These are phyloP conservation scores for Falco berigora DNA, from an alignment of 2,797 vertebrate species.

Conservation along the genomic window DNA sequence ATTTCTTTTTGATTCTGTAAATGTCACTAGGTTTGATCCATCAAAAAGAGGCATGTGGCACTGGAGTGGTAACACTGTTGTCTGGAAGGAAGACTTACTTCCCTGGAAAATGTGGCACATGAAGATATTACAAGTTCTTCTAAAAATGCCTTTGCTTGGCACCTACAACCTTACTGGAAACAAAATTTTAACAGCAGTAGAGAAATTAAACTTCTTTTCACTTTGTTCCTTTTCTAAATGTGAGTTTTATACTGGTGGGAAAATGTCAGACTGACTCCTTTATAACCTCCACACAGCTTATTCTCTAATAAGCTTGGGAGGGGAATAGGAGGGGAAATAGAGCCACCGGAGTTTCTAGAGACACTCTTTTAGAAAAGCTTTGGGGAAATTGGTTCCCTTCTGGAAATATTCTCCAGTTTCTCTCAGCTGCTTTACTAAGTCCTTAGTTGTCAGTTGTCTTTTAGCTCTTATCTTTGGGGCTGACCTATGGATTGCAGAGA, in stretches of 20 bases:
- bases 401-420: neutral
- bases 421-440: neutral
- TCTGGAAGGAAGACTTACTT: neutral
- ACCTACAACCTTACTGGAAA: neutral
- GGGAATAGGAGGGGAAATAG: neutral
- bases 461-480: neutral
- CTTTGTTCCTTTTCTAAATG: neutral
- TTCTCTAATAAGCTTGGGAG: neutral
- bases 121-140: neutral
- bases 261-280: neutral
- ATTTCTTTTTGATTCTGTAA: neutral
- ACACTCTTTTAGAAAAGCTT: neutral
- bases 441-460: neutral
- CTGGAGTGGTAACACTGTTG: neutral
- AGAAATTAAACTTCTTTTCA: neutral
- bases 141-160: neutral
- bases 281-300: neutral
- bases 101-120: neutral
- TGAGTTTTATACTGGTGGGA: neutral
- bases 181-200: neutral
- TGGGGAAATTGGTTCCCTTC: rapidly evolving
- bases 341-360: neutral
- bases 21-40: neutral
- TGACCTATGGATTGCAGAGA: neutral
- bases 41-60: neutral